Conservation (phyloP, 2,113 vertebrate genomes). For the Melanotaenia duboulayi region DNA sequence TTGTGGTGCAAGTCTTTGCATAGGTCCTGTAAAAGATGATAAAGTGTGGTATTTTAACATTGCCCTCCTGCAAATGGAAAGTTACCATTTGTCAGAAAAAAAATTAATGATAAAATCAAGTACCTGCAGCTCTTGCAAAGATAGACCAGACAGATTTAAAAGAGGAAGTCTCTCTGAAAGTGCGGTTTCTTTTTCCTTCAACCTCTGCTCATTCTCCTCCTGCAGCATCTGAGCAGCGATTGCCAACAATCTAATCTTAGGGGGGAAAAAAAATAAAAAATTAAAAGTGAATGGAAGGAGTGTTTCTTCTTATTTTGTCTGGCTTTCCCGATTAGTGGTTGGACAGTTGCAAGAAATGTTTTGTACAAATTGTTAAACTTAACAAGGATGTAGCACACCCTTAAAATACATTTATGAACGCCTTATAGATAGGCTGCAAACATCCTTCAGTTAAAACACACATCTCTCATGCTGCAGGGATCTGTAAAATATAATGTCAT, state of each 20-base stretch:
- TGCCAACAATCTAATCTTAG: constrained; percentile 70
- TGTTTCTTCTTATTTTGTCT: background rate
- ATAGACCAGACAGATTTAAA: constrained; percentile 54
- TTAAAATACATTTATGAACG: background rate
- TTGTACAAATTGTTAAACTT: background rate
- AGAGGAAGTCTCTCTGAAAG: constrained; percentile 63
- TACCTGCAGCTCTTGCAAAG: constrained; percentile 67
- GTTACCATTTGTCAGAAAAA: background rate
- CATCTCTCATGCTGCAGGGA: background rate
- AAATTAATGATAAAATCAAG: background rate
- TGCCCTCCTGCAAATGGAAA: background rate
- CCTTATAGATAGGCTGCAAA: background rate
- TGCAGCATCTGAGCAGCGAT: constrained; percentile 66
- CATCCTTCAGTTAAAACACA: background rate
- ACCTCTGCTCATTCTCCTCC: constrained; percentile 57
- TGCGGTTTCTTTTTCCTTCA: constrained; percentile 51
- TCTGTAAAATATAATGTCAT: no score
- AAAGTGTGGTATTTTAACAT: background rate
- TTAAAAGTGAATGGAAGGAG: background rate
- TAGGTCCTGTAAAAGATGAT: constrained; percentile 56
- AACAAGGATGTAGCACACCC: background rate
- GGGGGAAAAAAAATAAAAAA: background rate
- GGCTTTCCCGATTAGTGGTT: background rate
- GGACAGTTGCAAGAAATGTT: background rate
- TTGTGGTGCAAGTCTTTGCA: constrained; percentile 73